Evolutionary conservation across 1,140 invertebrate species (phyloP).

Genomic region (Bombus terrestris): DNA sequence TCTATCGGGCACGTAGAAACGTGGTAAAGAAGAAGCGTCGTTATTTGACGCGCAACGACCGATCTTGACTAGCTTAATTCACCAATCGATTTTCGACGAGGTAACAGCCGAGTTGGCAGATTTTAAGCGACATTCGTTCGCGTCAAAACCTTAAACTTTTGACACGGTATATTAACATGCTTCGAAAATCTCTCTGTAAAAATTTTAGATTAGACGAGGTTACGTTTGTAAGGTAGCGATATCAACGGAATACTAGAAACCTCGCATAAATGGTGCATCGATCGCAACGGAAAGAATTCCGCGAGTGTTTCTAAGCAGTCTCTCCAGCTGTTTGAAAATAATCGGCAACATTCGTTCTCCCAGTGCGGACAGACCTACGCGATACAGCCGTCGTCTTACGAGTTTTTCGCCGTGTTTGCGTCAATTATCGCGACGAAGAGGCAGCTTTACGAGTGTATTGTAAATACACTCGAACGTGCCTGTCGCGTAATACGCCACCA

Average conservation of each 20-base stretch:
- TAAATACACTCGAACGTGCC: conserved; percentile 41
- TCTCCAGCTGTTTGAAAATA: background rate
- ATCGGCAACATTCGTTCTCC: background rate
- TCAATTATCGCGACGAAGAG: conserved; percentile 45
- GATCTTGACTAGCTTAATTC: too few relatives aligned
- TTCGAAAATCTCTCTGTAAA: background rate
- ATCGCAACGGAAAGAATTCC: background rate
- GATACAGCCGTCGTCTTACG: background rate
- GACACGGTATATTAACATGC: background rate
- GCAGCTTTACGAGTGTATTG: conserved; percentile 38
- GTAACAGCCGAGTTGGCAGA: background rate
- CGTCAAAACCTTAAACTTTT: background rate
- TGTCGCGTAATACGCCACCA: conserved; percentile 45
- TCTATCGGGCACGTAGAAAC: too few relatives aligned
- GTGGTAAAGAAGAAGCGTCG: too few relatives aligned
- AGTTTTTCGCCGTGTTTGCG: conserved; percentile 35
- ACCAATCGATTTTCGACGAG: background rate
- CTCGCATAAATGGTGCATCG: background rate
- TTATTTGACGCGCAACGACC: accelerated
- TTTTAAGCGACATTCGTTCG: accelerated
- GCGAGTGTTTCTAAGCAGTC: background rate
- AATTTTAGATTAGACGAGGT: background rate
- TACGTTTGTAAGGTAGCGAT: background rate
- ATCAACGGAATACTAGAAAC: background rate
- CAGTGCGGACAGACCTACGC: background rate